Evolutionary conservation across 2,888 invertebrate genomes (phyloP).

Genomic region (Acanthosepion esculentum): DNA sequence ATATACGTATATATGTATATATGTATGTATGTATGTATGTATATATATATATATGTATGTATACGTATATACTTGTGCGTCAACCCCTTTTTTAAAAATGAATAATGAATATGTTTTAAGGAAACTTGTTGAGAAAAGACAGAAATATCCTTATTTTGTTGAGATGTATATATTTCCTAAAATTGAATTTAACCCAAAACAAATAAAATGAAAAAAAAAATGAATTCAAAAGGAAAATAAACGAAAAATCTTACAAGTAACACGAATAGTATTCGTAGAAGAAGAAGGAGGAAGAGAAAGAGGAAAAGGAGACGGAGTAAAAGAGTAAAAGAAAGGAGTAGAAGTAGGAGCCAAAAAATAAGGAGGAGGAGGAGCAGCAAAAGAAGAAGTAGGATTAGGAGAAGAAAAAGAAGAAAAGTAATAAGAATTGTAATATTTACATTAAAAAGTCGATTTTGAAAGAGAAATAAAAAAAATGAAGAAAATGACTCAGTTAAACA

Average conservation of each 20-base stretch:
- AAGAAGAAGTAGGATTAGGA: not conserved
- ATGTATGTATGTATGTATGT: not conserved
- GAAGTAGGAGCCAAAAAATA: not conserved
- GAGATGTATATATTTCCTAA: not conserved
- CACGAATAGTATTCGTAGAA: not conserved
- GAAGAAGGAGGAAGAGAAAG: not conserved
- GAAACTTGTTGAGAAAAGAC: not conserved
- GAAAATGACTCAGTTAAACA: not conserved
- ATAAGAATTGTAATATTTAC: not conserved
- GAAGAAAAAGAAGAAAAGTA: not conserved
- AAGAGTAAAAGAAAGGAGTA: not conserved
- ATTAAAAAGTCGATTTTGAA: not conserved
- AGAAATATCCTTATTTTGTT: not conserved
- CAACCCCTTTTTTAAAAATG: not conserved
- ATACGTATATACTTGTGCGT: not conserved
- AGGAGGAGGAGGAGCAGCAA: not conserved
- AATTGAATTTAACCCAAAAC: not conserved
- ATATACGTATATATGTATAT: not conserved
- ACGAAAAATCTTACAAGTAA: too few species aligned
- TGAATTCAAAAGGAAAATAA: too few species aligned
- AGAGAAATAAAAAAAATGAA: not conserved
- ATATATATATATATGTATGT: not conserved
- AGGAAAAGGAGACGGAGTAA: not conserved
- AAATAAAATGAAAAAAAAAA: not conserved
- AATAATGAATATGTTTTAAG: not conserved